Evolutionary conservation across 2,113 vertebrate genomes (phyloP), one percentile per base, ranked within the genome.

Genomic region (Tupaia chinensis): DNA sequence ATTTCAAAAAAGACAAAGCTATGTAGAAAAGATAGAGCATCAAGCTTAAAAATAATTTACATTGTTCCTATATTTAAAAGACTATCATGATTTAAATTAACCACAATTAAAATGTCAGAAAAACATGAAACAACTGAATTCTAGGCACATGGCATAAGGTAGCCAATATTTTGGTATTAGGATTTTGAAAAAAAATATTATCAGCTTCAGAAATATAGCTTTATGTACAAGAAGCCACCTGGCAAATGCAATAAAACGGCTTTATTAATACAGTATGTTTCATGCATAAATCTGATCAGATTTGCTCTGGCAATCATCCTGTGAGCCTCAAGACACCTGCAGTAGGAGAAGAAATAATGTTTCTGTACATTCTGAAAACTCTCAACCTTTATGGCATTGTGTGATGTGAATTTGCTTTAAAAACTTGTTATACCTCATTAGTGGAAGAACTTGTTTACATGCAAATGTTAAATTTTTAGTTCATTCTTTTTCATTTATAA

Each of bases 211-310:
- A 96, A 83, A 89, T 94, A 97, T 7, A 87, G 22, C 7, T 93
- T 92, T 74, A 82, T 78, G 27, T 91, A 63, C 11, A 72, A 97
- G 94, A 95, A 92, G 32, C 10, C 92, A 95, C 58, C 79, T 97
- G 73, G 54, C 20, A 98, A 97, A 97, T 61, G 82, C 11, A 92
- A 85, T n/a, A 92, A 74, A 89, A 96, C 70, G 77, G 9, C 56
- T 96, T 97, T 97, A 97, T 73, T 94, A 97, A 87, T 86, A 89
- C 17, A 89, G 32, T 56, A 81, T 81, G 25, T 68, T 96, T 65
- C 65, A 34, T 92, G 90, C 22, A 96, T 25, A 89, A 97, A 96
- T 34, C 7, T 89, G 25, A 74, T 96, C 81, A 96, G 27, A 95
- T 63, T 93, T 90, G 56, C 60, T 96, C 69, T 19, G 79, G 79